phyloP scores from a whole-genome alignment of 2,113 vertebrate genomes.

The Xiphias gladius region DNA sequence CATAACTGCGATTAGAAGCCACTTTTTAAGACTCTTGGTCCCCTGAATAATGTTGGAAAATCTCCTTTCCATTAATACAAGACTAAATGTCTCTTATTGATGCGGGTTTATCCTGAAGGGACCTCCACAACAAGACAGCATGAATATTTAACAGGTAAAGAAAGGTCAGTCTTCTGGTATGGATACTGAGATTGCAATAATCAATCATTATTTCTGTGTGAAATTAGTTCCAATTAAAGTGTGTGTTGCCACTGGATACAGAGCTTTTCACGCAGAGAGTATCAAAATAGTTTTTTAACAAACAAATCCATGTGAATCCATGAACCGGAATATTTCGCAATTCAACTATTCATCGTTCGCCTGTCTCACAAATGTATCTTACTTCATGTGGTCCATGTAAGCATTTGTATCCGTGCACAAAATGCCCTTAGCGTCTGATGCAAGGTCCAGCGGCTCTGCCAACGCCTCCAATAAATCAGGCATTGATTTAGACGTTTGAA shows the following conservation, averaged over 20 bases:
- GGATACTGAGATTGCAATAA: slow-evolving; percentile 43
- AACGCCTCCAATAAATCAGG: slow-evolving; percentile 55
- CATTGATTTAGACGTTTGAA: slow-evolving; percentile 49
- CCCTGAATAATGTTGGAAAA: slow-evolving; percentile 49
- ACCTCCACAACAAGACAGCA: slow-evolving; percentile 45
- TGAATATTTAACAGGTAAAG: slow-evolving; percentile 73
- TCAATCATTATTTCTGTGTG: slow-evolving; percentile 59
- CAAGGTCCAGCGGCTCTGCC: slow-evolving; percentile 38
- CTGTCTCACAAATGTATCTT: slow-evolving; percentile 22
- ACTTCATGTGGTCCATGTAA: not conserved
- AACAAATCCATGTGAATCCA: slow-evolving; percentile 31
- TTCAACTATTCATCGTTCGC: slow-evolving; percentile 37
- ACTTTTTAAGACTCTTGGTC: slow-evolving; percentile 40
- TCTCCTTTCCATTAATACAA: slow-evolving; percentile 47
- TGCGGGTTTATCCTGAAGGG: slow-evolving; percentile 60
- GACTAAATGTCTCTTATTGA: slow-evolving; percentile 55
- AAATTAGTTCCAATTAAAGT: slow-evolving; percentile 47
- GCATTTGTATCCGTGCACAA: slow-evolving; percentile 31
- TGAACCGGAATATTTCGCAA: slow-evolving; percentile 48
- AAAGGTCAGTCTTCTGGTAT: slow-evolving; percentile 59
- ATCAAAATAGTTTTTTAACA: slow-evolving; percentile 17
- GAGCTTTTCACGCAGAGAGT: not conserved
- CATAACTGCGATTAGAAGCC: slow-evolving; percentile 55
- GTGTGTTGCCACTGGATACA: not conserved
- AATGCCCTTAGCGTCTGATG: slow-evolving; percentile 34